phyloP scores from a whole-genome alignment of 2,888 invertebrate species.

The Drosophila seclusa region DNA sequence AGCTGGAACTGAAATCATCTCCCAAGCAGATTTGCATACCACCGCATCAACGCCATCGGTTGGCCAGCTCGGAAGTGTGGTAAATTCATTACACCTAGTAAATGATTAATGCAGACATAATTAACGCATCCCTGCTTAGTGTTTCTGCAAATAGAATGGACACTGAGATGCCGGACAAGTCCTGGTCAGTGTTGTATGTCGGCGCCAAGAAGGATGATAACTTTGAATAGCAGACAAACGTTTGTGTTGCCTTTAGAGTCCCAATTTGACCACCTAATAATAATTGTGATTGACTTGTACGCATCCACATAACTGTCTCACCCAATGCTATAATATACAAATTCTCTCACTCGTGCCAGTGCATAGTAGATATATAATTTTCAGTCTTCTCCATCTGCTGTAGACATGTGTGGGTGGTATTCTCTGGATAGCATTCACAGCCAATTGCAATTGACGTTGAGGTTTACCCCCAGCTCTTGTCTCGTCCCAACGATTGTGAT shows the following conservation, averaged over 20 bases:
- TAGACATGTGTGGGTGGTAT: constrained; percentile 50
- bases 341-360: constrained; percentile 51
- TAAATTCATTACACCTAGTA: constrained; percentile 2
- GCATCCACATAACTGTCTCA: constrained; percentile 42
- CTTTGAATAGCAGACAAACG: constrained; percentile 30
- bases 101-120: not conserved
- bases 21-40: constrained; percentile 68
- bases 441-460: constrained; percentile 60
- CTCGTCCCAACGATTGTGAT: constrained; percentile 66
- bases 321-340: constrained; percentile 51
- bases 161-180: constrained; percentile 67
- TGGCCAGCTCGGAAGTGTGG: constrained; percentile 52
- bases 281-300: constrained; percentile 60
- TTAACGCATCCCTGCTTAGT: constrained; percentile 5
- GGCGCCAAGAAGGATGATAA: constrained; percentile 50
- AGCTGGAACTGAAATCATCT: constrained; percentile 59
- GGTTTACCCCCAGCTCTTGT: constrained; percentile 18
- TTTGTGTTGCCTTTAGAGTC: not conserved
- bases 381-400: constrained; percentile 9
- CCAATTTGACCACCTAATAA: not conserved
- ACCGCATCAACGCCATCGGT: constrained; percentile 43
- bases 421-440: constrained; percentile 32
- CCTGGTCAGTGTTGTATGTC: constrained; percentile 68
- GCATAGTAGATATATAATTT: constrained; percentile 45
- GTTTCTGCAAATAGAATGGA: constrained; percentile 24